phyloP scores from a whole-genome alignment of 2,888 invertebrate genomes.

The Pollenia labialis region DNA sequence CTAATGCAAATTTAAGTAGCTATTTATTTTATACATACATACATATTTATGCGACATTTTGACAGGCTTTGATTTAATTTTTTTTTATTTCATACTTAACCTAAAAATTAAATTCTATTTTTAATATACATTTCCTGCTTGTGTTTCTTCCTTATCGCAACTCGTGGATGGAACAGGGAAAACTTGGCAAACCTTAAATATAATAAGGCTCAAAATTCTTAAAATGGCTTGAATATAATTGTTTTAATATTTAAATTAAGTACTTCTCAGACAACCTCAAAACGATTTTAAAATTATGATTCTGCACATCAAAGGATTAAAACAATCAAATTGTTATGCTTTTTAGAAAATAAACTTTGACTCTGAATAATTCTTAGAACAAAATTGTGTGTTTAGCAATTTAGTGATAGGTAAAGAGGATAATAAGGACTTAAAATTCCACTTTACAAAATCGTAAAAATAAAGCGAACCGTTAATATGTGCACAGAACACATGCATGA shows the following conservation, averaged over 20 bases:
- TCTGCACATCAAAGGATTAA: constrained; percentile 25
- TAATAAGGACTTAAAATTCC: constrained; percentile 31
- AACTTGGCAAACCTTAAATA: no score
- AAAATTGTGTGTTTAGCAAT: constrained; percentile 21
- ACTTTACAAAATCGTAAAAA: background rate
- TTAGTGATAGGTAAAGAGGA: constrained; percentile 6
- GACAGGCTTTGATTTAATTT: no score
- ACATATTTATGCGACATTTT: no score
- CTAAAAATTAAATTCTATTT: no score
- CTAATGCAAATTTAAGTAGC: no score
- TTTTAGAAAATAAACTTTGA: background rate
- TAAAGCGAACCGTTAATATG: background rate
- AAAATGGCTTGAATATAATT: no score
- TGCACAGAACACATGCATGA: background rate
- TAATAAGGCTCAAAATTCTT: no score
- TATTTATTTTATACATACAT: no score
- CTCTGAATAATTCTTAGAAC: background rate
- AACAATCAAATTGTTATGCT: constrained; percentile 16
- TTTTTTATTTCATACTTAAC: no score
- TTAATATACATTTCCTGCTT: no score
- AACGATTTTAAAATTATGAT: background rate
- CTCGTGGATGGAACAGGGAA: no score
- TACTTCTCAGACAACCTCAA: constrained; percentile 21
- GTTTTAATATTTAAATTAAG: background rate
- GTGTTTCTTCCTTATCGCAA: no score